Base-by-base conservation (phyloP, 2,797 vertebrate species). In the Iguana delicatissima region DNA sequence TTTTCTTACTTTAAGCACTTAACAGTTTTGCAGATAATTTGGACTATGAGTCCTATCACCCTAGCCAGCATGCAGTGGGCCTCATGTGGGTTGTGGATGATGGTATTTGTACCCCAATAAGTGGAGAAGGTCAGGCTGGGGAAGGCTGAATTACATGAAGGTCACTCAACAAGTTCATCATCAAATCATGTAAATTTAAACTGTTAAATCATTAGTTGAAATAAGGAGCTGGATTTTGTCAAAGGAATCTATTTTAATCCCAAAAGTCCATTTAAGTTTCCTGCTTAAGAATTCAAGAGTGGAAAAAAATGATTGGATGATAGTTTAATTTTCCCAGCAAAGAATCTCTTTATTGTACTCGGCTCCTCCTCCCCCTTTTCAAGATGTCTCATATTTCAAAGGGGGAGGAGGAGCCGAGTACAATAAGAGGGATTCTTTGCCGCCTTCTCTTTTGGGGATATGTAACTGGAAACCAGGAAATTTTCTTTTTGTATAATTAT, bases 391-490 rank as follows among this genome's bases (percentile, higher is more conserved):
- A n/a, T n/a, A n/a, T n/a, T n/a, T n/a, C n/a, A n/a, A n/a, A n/a
- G 18, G 1, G 8, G 24, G 0, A 24, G 46, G 29, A 20, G 29
- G 24, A 38, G 55, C 2, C 18, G 10, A 81, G 67, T 35, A 52
- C 59, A n/a, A 42, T 46, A n/a, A 42, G n/a, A 24, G 69, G 18
- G 55, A 90, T 24, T 29, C 13, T 42, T 55, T 32, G 7, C 50
- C 38, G n/a, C 29, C 55, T 46, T 52, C 8, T 3, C 67, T 35
- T 26, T 12, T 42, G 13, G 57, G 38, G 0, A 0, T 0, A 0
- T 0, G 67, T 0, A 0, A 24, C 6, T 32, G 85, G 85, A 92
- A 80, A 22, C 20, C 0, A 3, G 62, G 0, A 0, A 3, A 3
- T 1, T 0, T 13, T 12, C 18, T 1, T 32, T 84, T 12, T 26